A percentile compares a stretch with the other conserved stretches of the same genome.
phyloP scores from a whole-genome alignment of 2,113 vertebrate species.

The Corythornis madagascariensis region DNA sequence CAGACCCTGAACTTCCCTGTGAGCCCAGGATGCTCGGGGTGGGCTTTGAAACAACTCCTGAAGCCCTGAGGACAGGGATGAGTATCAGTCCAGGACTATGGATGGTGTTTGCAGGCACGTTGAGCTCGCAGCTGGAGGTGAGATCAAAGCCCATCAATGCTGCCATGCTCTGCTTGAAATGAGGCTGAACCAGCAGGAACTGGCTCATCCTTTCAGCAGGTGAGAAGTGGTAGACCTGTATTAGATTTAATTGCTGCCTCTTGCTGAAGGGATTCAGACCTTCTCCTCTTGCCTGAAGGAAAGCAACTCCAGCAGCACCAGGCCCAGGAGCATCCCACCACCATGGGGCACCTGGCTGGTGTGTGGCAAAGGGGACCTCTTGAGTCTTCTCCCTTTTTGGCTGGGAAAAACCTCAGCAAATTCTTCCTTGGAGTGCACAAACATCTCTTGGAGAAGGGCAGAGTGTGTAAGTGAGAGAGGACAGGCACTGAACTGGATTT shows the following conservation, averaged over 20 bases:
- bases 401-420: neutral
- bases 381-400: neutral
- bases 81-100: neutral
- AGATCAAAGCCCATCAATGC: accelerated
- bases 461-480: neutral
- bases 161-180: neutral
- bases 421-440: accelerated
- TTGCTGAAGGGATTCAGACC: neutral
- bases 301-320: neutral
- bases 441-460: neutral
- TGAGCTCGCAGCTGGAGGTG: neutral
- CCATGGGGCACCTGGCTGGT: accelerated
- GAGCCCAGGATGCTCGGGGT: accelerated
- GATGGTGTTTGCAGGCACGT: neutral
- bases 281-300: no score
- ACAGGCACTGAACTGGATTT: neutral
- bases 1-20: no score
- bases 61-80: neutral
- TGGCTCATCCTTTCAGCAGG: neutral
- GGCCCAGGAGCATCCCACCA: neutral
- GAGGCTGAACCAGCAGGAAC: neutral
- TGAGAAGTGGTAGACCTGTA: neutral
- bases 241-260: neutral
- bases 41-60: neutral
- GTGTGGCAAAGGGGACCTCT: neutral